Evolutionary conservation across 2,888 invertebrate species (phyloP).

Genomic region (Monochamus alternatus): DNA sequence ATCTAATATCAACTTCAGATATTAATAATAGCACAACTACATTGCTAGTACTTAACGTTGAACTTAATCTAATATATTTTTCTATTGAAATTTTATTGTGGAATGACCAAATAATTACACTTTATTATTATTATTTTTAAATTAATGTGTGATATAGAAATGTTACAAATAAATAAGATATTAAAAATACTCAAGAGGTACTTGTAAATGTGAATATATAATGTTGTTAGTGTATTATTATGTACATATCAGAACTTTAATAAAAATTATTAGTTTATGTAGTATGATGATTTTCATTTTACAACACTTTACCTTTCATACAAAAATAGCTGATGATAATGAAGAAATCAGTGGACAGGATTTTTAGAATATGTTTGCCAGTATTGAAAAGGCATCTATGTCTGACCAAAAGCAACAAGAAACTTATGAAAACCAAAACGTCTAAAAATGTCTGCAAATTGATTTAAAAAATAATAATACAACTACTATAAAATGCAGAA

Average conservation of each 20-base stretch:
- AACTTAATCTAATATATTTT: slow-evolving; percentile 1
- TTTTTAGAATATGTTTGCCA: too few species aligned
- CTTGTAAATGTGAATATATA: slow-evolving; percentile 7
- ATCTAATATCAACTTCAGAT: too few species aligned
- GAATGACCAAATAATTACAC: background rate
- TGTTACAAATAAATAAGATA: slow-evolving; percentile 10
- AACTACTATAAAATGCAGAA: too few species aligned
- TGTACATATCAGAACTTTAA: slow-evolving; percentile 33
- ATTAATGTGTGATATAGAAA: slow-evolving; percentile 25
- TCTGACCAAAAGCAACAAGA: too few species aligned
- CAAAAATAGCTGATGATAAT: background rate
- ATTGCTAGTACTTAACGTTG: too few species aligned
- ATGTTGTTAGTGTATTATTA: slow-evolving; percentile 19
- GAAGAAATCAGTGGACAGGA: too few species aligned
- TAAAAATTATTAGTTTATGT: slow-evolving; percentile 26
- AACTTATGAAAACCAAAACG: too few species aligned
- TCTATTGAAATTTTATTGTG: background rate
- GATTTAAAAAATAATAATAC: too few species aligned
- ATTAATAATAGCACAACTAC: too few species aligned
- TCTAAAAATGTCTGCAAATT: too few species aligned
- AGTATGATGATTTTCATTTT: background rate
- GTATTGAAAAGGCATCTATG: too few species aligned
- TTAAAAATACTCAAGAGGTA: slow-evolving; percentile 25
- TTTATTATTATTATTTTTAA: background rate
- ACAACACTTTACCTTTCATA: background rate